Evolutionary conservation across 2,888 invertebrate genomes (phyloP).

Genomic region (Dugesia japonica): DNA sequence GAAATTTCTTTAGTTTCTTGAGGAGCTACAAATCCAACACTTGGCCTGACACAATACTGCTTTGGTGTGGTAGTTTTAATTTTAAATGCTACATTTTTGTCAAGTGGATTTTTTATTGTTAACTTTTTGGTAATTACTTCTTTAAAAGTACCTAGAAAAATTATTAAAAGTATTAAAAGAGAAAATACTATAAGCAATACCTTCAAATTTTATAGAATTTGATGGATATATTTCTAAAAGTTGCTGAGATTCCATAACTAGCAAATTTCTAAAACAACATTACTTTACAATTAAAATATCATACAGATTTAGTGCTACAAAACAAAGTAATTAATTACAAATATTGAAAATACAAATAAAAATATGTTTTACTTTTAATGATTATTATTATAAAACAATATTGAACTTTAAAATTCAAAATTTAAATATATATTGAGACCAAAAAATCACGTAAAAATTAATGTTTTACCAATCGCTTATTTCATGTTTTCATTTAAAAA

Average conservation of each 20-base stretch:
- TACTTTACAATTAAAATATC: not conserved
- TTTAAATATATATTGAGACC: too few species aligned
- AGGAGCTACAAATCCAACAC: conserved; percentile 7
- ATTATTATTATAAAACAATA: too few species aligned
- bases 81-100: not conserved
- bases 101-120: not conserved
- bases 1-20: not conserved
- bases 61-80: not conserved
- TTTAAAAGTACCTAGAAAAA: not conserved
- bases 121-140: not conserved
- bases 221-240: not conserved
- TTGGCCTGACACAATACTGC: not conserved
- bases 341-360: too few species aligned
- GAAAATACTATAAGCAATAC: too few species aligned
- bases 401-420: too few species aligned
- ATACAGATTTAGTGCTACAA: not conserved
- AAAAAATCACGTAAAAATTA: too few species aligned
- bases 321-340: too few species aligned
- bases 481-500: too few species aligned
- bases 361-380: too few species aligned
- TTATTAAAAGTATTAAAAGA: too few species aligned
- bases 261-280: too few species aligned
- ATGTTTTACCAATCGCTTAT: too few species aligned
- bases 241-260: not conserved
- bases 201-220: conserved; percentile 4